These are phyloP conservation scores for Tarsius wallacei DNA, from an alignment of 2,797 vertebrate species.

Conservation along the genomic window DNA sequence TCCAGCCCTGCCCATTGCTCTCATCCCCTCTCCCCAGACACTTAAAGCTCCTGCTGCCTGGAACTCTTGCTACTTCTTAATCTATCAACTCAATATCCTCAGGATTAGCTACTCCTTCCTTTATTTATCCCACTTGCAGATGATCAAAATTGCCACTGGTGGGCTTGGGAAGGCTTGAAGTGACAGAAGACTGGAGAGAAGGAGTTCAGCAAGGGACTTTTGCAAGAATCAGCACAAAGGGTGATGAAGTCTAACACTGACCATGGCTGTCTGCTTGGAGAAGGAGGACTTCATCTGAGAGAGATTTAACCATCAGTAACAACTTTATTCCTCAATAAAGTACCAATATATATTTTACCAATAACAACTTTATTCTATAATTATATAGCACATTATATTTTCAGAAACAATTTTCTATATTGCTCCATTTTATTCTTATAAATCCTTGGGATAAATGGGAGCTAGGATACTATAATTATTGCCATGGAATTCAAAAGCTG, in stretches of 20 bases:
- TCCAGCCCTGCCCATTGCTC: too few species aligned
- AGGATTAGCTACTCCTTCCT: too few species aligned
- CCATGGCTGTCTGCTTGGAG: neutral
- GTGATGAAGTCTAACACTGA: neutral
- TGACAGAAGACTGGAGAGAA: neutral
- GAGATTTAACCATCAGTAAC: neutral
- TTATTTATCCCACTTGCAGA: too few species aligned
- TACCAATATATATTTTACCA: neutral
- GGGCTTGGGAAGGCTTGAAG: neutral
- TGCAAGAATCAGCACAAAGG: neutral
- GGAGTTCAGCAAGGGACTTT: fast-evolving
- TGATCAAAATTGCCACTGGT: neutral
- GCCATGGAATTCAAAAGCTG: neutral
- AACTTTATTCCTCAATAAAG: neutral
- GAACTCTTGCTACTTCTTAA: too few species aligned
- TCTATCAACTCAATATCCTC: too few species aligned
- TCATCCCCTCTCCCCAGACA: too few species aligned
- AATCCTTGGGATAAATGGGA: neutral
- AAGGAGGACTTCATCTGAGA: neutral
- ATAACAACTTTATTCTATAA: neutral
- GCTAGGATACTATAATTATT: neutral
- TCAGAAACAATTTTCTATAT: neutral
- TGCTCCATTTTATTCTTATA: neutral
- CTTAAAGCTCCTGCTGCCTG: too few species aligned
- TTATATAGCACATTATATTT: neutral